Evolutionary conservation across 2,113 vertebrate genomes (phyloP).

Genomic region (Raja brachyura): DNA sequence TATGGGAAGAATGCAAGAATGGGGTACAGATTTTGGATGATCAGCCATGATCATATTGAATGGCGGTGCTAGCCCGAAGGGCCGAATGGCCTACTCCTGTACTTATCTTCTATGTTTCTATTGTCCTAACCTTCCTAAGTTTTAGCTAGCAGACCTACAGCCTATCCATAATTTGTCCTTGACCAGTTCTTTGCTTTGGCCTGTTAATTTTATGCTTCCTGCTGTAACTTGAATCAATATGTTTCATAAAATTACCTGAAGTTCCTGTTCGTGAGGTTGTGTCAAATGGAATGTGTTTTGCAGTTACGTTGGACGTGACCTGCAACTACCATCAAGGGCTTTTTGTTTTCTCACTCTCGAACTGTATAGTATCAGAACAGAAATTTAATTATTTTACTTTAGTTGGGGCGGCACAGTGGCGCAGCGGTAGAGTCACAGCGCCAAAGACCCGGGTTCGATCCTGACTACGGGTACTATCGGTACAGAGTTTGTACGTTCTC

Average conservation of each 20-base stretch:
- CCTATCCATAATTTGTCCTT: not conserved
- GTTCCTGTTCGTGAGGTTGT: not conserved
- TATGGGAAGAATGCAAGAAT: too few species aligned
- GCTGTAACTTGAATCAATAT: not conserved
- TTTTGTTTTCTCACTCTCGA: not conserved
- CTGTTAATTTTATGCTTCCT: not conserved
- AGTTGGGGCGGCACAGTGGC: too few species aligned
- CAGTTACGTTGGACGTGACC: not conserved
- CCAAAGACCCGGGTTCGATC: too few species aligned
- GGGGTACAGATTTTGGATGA: too few species aligned
- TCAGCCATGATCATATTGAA: too few species aligned
- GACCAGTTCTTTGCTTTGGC: not conserved
- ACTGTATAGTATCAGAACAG: not conserved
- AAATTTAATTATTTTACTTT: not conserved
- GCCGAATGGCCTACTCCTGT: too few species aligned
- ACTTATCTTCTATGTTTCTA: too few species aligned
- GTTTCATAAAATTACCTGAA: not conserved
- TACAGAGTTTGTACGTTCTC: too few species aligned
- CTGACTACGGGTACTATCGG: too few species aligned
- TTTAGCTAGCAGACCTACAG: not conserved
- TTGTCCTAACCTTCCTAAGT: not conserved
- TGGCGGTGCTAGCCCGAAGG: too few species aligned
- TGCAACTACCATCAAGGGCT: not conserved
- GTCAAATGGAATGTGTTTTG: not conserved
- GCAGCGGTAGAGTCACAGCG: too few species aligned